Conservation (phyloP, 2,113 vertebrate genomes). For the Cisticola juncidis region DNA sequence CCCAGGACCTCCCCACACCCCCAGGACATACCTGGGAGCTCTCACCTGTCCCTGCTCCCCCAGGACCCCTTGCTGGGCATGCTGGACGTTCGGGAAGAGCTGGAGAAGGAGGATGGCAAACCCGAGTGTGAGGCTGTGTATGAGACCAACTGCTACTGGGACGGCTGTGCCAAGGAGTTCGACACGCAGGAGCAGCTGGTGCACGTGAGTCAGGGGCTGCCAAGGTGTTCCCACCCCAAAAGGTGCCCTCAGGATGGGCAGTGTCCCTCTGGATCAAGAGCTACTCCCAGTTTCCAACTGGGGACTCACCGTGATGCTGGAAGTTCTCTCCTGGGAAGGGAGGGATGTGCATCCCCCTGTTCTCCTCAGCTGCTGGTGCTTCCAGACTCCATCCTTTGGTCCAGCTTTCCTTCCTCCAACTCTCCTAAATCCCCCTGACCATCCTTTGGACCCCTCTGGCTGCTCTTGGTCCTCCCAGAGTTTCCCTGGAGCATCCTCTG, state of each 20-base stretch:
- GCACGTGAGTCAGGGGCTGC: conserved; percentile 79
- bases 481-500: not conserved
- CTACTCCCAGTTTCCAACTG: not conserved
- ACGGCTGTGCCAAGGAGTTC: conserved; percentile 93
- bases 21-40: accelerated
- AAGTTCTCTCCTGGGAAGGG: not conserved
- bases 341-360: not conserved
- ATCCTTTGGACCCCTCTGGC: not conserved
- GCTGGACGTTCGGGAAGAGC: conserved; percentile 88
- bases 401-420: not conserved
- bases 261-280: not conserved
- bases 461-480: not conserved
- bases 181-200: conserved; percentile 96
- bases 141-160: conserved; percentile 97
- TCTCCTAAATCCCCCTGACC: not conserved
- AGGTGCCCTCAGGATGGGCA: not conserved
- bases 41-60: not conserved
- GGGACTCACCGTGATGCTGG: accelerated
- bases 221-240: not conserved
- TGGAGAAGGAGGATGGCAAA: conserved; percentile 94
- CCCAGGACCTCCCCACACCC: too few species aligned
- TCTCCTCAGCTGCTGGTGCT: not conserved
- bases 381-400: not conserved
- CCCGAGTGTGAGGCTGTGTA: conserved; percentile 89
- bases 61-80: conserved; percentile 91